Conservation (phyloP, 2,888 invertebrate genomes). For the Euproctis similis region DNA sequence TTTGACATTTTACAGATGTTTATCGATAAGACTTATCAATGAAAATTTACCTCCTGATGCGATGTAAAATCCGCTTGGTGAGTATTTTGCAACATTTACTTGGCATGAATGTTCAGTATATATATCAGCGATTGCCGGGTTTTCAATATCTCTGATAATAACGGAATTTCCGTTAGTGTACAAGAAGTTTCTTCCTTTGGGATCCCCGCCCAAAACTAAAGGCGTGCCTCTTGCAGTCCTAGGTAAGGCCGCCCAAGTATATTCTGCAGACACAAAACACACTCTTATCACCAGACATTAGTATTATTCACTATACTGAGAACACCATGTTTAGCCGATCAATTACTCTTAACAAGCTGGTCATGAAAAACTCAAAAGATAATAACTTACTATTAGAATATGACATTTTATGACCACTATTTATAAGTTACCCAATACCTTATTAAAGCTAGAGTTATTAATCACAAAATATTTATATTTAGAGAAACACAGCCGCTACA, state of each 20-base stretch:
- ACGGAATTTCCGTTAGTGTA: constrained; percentile 99
- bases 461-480: constrained; percentile 35
- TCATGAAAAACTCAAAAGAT: constrained; percentile 17
- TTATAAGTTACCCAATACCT: constrained; percentile 43
- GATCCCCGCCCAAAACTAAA: constrained; percentile 95
- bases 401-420: constrained; percentile 54
- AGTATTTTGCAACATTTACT: constrained; percentile 98
- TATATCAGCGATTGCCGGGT: constrained; percentile 94
- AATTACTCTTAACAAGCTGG: constrained; percentile 31
- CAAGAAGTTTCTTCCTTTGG: constrained; percentile 96
- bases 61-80: constrained; percentile 98
- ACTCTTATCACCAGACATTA: constrained; percentile 19
- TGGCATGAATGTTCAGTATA: constrained; percentile 98
- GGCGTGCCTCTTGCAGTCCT: constrained; percentile 96
- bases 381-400: constrained; percentile 67
- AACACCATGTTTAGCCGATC: constrained; percentile 22
- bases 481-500: constrained; percentile 64
- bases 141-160: constrained; percentile 97
- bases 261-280: constrained; percentile 76
- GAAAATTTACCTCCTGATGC: constrained; percentile 92
- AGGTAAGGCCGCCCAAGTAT: constrained; percentile 94
- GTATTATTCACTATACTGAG: constrained; percentile 16
- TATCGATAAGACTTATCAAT: too few relatives aligned
- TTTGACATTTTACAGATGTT: neutral
- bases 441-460: constrained; percentile 36